Percentiles rank a stretch among this genome's conserved stretches.
Conservation (phyloP, 1,140 invertebrate species). For the Cheumatopsyche charites region DNA sequence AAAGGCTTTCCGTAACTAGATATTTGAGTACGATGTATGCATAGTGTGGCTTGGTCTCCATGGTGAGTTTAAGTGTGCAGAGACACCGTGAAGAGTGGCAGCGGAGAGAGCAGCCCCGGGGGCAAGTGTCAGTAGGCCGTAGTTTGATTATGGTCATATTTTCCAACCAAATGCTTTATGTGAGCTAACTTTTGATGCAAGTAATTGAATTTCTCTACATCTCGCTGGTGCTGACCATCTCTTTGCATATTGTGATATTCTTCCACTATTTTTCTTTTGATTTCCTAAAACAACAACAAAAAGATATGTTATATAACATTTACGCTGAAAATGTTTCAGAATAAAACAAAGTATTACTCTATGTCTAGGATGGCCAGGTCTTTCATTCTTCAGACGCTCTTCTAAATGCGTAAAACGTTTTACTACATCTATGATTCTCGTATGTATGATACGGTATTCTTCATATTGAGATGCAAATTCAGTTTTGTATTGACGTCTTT, state of each 20-base stretch:
- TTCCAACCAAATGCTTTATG: constrained; percentile 83
- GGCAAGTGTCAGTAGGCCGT: constrained; percentile 34
- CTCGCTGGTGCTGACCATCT: constrained; percentile 72
- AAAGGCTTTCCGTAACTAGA: constrained; percentile 21
- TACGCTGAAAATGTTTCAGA: not conserved
- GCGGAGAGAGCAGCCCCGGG: constrained; percentile 33
- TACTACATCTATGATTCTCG: constrained; percentile 76
- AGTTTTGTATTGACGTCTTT: constrained; percentile 82
- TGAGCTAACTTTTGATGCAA: constrained; percentile 89
- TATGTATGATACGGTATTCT: constrained; percentile 80
- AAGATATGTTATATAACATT: not conserved
- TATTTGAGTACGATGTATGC: constrained; percentile 21
- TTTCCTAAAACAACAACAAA: constrained; percentile 60
- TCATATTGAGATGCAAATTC: constrained; percentile 86
- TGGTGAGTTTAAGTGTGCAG: constrained; percentile 32
- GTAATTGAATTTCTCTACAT: constrained; percentile 80
- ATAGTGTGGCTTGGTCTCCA: constrained; percentile 26
- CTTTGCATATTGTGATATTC: constrained; percentile 82
- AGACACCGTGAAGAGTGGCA: constrained; percentile 37
- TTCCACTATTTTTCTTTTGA: constrained; percentile 76
- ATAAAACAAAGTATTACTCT: constrained; percentile 54
- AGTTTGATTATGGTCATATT: constrained; percentile 69
- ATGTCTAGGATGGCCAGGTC: constrained; percentile 57
- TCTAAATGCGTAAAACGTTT: constrained; percentile 77
- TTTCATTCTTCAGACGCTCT: constrained; percentile 65